Base-by-base conservation (phyloP, 2,113 vertebrate species). In the Acanthisitta chloris region DNA sequence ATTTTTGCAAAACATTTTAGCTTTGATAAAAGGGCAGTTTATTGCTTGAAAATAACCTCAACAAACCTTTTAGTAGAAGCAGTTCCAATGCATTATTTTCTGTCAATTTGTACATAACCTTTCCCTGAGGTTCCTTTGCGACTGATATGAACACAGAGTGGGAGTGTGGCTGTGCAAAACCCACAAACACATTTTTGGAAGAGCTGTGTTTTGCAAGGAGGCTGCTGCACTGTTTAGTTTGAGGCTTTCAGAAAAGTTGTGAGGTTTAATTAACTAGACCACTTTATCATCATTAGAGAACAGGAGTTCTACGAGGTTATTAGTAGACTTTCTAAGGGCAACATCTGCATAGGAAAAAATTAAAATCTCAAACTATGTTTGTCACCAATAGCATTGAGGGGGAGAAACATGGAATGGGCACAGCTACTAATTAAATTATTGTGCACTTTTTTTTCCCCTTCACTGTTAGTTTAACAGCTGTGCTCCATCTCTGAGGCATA, bases 381-480 rank as follows among this genome's bases (percentile, higher is more conserved):
- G 43, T 57, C 29, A 69, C 74, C 57, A 40, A 67, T n/a, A 88
- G 19, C 29, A 57, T 9, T 71, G 65, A n/a, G 12, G 64, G 54
- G 38, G 54, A 83, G 49, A 85, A 90, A 66, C 13, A 38, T 17
- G 58, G 55, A 79, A 90, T 86, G 88, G 95, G 83, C 88, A 97
- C 76, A 96, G 42, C 49, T 83, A 74, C 86, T 91, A 64, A 97
- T 93, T 62, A 52, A 78, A 80, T 94, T 95, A 73, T 78, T 94
- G 91, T 61, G 65, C 8, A 20, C 69, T 64, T 54, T 58, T 40
- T 58, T 58, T 3, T 4, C 6, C 2, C 62, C 34, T 64, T 81
- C 46, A 29, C 77, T 97, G 84, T 96, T 88, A 61, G 76, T 96
- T 85, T 66, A 95, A 95, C 95, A 97, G 96, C 94, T 97, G 95